phyloP scores from a whole-genome alignment of 2,888 invertebrate genomes.

The Idaea straminata region DNA sequence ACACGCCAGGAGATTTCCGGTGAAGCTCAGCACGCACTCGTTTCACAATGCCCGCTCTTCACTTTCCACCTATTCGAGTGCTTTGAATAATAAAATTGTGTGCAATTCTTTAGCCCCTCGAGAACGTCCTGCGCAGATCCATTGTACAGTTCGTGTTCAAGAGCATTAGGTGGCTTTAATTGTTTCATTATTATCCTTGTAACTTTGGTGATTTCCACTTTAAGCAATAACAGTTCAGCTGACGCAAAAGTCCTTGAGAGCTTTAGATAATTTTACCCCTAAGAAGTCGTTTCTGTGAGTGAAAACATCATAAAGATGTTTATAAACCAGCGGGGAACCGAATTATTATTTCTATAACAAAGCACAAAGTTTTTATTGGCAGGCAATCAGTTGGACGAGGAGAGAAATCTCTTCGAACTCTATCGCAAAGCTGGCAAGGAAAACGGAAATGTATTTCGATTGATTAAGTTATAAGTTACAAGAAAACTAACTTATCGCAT shows the following conservation, averaged over 20 bases:
- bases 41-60: constrained; percentile 55
- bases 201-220: constrained; percentile 37
- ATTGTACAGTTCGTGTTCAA: constrained; percentile 53
- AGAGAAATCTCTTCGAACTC: constrained; percentile 20
- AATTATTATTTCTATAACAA: constrained; percentile 23
- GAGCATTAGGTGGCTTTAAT: constrained; percentile 48
- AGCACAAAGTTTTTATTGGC: constrained; percentile 28
- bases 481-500: constrained; percentile 45
- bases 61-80: constrained; percentile 53
- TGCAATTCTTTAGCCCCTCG: constrained; percentile 47
- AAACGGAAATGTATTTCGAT: constrained; percentile 34
- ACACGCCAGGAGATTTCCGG: constrained; percentile 48
- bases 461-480: constrained; percentile 37
- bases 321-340: constrained; percentile 17
- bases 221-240: constrained; percentile 36
- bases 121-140: constrained; percentile 45
- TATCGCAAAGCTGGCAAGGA: constrained; percentile 26
- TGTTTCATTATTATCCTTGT: constrained; percentile 52
- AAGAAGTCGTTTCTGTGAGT: constrained; percentile 17
- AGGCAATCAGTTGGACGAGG: constrained; percentile 17
- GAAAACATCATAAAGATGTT: constrained; percentile 20
- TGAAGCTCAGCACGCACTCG: constrained; percentile 52
- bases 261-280: constrained; percentile 19
- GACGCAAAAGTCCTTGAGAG: constrained; percentile 36
- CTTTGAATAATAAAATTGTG: constrained; percentile 57